Percentiles rank a stretch among this genome's conserved stretches.
phyloP scores from a whole-genome alignment of 2,888 invertebrate species.

The Leptinotarsa tumamoca region DNA sequence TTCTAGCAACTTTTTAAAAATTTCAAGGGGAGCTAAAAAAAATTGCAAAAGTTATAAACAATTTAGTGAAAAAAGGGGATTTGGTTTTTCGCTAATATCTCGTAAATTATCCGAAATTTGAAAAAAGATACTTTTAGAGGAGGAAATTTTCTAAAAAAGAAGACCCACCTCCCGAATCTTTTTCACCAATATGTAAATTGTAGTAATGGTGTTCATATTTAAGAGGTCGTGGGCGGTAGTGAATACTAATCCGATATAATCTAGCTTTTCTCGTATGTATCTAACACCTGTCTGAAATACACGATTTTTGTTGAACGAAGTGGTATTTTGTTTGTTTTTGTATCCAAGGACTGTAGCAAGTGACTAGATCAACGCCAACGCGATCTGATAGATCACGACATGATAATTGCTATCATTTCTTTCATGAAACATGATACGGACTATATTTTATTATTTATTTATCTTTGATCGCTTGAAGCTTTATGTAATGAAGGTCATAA shows the following conservation, averaged over 20 bases:
- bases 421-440: neutral
- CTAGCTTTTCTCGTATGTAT: slow-evolving; percentile 8
- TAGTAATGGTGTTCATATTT: slow-evolving; percentile 20
- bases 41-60: no score
- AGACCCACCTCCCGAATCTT: no score
- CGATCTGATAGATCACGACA: neutral
- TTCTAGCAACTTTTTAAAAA: no score
- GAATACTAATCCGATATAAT: slow-evolving; percentile 11
- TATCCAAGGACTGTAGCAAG: neutral
- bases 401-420: neutral
- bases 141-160: no score
- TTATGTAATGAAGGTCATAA: neutral
- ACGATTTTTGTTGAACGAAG: slow-evolving; percentile 9
- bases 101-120: no score
- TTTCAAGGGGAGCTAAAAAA: no score
- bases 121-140: no score
- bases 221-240: slow-evolving; percentile 12
- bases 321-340: slow-evolving; percentile 8
- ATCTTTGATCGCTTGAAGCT: no score
- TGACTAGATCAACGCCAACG: no score
- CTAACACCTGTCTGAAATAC: slow-evolving; percentile 16
- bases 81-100: no score
- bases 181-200: neutral
- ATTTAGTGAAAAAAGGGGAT: no score
- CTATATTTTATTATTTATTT: no score